Percentiles rank a stretch among this genome's conserved stretches.
These are phyloP conservation scores for Falco novaeseelandiae DNA, from an alignment of 2,797 vertebrate species.

Conservation along the genomic window DNA sequence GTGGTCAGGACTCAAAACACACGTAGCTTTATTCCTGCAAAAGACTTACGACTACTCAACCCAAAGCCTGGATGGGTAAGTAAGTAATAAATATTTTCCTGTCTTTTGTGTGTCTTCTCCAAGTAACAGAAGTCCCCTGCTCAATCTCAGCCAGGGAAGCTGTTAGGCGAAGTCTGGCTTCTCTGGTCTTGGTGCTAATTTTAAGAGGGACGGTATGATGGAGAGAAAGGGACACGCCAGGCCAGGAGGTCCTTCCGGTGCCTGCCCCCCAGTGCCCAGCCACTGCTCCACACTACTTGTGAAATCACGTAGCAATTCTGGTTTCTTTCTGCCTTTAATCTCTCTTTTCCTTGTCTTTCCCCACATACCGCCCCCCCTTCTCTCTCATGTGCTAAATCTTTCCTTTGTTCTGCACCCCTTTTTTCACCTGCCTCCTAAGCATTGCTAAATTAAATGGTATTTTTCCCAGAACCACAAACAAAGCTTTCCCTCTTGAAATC, in stretches of 20 bases:
- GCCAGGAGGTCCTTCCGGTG: neutral
- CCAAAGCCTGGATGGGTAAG: neutral
- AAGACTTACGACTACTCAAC: neutral
- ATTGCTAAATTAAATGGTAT: neutral
- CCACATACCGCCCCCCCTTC: too few relatives aligned
- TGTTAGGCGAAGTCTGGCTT: neutral
- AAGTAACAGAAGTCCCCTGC: neutral
- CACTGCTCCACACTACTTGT: neutral
- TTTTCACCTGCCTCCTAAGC: neutral
- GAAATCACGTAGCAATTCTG: fast-evolving
- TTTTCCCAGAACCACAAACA: neutral
- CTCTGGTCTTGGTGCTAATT: neutral
- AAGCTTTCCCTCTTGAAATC: neutral
- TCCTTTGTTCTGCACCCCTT: neutral
- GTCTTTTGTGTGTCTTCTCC: neutral
- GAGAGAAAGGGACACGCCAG: neutral
- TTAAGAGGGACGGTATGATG: neutral
- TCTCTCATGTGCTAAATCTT: neutral
- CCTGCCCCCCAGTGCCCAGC: neutral
- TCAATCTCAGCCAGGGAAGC: neutral
- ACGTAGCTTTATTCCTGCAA: neutral
- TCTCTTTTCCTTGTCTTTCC: neutral
- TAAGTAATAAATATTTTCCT: neutral
- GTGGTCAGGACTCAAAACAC: neutral
- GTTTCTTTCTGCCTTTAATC: neutral